Base-by-base conservation (phyloP, 2,797 vertebrate genomes). In the Poliocrania exsul region DNA sequence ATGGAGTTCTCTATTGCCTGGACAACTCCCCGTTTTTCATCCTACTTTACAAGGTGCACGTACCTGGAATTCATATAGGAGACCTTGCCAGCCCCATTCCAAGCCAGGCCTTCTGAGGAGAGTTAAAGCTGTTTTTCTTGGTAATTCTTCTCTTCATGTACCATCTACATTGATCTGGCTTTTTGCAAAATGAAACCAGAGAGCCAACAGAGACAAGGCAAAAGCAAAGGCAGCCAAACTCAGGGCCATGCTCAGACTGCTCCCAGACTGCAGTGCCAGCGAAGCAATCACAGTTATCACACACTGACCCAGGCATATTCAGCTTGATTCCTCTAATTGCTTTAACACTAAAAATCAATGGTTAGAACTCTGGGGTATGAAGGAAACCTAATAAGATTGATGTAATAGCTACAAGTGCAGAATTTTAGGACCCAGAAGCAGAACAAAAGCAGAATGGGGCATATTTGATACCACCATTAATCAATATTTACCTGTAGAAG, bases 111-210 rank as follows among this genome's bases (percentile, higher is more conserved):
- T 78, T 85, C 81, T 74, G 25, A 67, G 81, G 35, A 60, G 91
- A 94, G 51, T 49, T 64, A 79, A 71, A 74, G 29, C 31, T 78
- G 46, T 37, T 88, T 92, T 91, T 72, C 54, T 74, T 82, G 24
- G 66, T 86, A 90, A 47, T 92, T 90, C 73, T 86, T 87, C 72
- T 92, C 69, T 86, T 91, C 64, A 7, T 21, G 29, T 61, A 83
- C 56, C 79, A 81, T 33, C 51, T 72, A 56, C 79, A 78, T 75
- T 69, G 81, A 86, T 81, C 65, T 50, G 38, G 75, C 72, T 91
- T 83, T 95, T 95, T 91, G 44, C 72, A 87, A 93, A 92, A 94
- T 92, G 74, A 93, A 94, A 93, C 29, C 33, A 86, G 79, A 92
- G 46, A 92, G 81, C 65, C 57, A 90, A 61, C 13, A 77, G 90